Conservation (phyloP, 2,797 vertebrate genomes). For the Buphagus erythrorhynchus region DNA sequence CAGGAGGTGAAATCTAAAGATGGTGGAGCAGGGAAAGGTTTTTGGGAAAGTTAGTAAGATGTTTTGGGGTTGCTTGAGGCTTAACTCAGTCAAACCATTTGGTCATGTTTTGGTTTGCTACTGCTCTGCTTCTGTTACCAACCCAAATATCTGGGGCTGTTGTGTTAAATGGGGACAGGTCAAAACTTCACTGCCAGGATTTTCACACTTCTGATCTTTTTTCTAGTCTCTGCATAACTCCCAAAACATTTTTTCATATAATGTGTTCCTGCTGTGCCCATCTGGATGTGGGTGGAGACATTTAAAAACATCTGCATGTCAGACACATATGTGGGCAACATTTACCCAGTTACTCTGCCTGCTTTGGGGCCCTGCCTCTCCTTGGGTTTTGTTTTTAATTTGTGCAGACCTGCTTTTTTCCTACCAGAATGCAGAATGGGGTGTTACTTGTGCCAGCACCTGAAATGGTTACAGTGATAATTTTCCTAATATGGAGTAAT, state of each 20-base stretch:
- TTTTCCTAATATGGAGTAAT: slow-evolving; percentile 14
- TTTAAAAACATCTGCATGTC: slow-evolving; percentile 40
- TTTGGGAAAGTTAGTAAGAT: not conserved
- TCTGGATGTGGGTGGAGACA: slow-evolving; percentile 56
- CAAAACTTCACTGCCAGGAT: not conserved
- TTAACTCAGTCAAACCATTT: not conserved
- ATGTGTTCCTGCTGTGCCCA: slow-evolving; percentile 58
- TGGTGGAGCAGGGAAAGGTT: not conserved
- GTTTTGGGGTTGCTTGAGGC: not conserved
- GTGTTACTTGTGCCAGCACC: not conserved
- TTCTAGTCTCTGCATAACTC: not conserved
- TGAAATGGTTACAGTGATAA: not conserved
- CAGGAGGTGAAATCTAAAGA: not conserved
- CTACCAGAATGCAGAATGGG: not conserved
- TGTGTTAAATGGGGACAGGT: slow-evolving; percentile 26
- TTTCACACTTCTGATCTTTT: slow-evolving; percentile 40
- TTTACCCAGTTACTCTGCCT: not conserved
- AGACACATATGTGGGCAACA: slow-evolving; percentile 37
- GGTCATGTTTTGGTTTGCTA: not conserved
- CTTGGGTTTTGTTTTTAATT: not conserved
- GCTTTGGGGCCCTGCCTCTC: not conserved
- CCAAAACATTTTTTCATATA: slow-evolving; percentile 2
- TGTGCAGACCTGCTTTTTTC: not conserved
- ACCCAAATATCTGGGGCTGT: not conserved
- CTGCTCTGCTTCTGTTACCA: not conserved